phyloP scores from a whole-genome alignment of 2,888 invertebrate species.

The Noctua comes region DNA sequence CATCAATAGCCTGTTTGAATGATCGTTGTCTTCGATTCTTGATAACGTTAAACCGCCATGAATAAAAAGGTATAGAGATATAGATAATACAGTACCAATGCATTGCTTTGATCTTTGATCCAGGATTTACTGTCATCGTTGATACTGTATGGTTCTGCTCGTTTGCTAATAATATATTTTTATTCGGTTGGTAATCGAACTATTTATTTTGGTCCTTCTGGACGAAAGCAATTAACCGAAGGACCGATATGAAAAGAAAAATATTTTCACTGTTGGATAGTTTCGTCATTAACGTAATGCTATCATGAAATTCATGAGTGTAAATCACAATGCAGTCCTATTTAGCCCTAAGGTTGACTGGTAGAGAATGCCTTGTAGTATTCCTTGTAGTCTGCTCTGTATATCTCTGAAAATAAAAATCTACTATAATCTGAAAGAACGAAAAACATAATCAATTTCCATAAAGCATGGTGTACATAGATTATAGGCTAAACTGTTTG shows the following conservation, averaged over 20 bases:
- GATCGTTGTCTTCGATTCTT: background rate
- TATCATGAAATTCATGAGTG: background rate
- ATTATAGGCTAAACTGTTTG: slow-evolving; percentile 35
- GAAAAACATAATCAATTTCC: slow-evolving; percentile 13
- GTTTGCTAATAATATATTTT: background rate
- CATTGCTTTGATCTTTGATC: slow-evolving; percentile 19
- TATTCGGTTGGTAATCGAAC: background rate
- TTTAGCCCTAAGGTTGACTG: background rate
- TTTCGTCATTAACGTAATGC: background rate
- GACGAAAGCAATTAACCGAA: background rate
- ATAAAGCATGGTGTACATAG: slow-evolving; percentile 18
- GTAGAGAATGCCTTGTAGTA: background rate
- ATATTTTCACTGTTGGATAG: background rate
- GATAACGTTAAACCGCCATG: background rate
- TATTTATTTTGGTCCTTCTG: background rate
- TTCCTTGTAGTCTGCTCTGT: background rate
- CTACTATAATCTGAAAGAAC: too few relatives aligned
- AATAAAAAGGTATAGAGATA: background rate
- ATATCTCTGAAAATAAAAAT: background rate
- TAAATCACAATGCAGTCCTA: background rate
- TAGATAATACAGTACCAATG: background rate
- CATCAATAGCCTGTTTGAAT: too few relatives aligned
- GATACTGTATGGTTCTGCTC: slow-evolving; percentile 15
- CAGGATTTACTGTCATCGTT: slow-evolving; percentile 14
- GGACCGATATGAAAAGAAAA: background rate